Conservation (phyloP, 2,888 invertebrate genomes). For the Eucriotettix oculatus region DNA sequence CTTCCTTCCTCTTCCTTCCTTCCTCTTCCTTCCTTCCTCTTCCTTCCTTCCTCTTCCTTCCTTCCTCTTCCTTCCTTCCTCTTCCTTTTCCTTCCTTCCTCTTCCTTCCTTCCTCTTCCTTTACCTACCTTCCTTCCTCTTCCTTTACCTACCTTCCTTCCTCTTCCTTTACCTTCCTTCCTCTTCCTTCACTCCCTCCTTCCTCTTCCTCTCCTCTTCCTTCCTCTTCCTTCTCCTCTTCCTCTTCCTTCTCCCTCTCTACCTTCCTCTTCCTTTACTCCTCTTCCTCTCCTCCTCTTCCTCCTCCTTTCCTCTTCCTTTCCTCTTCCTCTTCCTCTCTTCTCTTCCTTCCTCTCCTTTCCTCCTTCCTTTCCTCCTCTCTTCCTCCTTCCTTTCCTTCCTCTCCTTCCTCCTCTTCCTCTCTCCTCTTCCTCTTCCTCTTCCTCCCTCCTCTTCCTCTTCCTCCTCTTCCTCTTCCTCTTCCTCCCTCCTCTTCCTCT, state of each 20-base stretch:
- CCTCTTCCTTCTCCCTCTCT: not conserved
- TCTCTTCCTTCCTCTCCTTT: not conserved
- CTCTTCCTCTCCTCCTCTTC: not conserved
- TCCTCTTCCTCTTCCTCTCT: not conserved
- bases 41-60: too few relatives aligned
- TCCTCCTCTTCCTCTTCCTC: not conserved
- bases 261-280: not conserved
- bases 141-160: too few relatives aligned
- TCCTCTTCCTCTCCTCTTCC: not conserved
- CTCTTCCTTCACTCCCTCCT: not conserved
- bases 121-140: too few relatives aligned
- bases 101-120: too few relatives aligned
- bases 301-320: not conserved
- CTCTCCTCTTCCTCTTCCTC: not conserved
- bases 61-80: not conserved
- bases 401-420: not conserved
- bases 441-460: not conserved
- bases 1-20: not conserved
- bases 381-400: too few relatives aligned
- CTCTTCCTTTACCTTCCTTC: not conserved
- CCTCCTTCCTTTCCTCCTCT: not conserved
- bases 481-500: not conserved
- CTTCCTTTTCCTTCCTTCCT: too few relatives aligned
- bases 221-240: not conserved
- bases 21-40: not conserved